A percentile compares a stretch with the other conserved stretches of the same genome.
phyloP scores from a whole-genome alignment of 2,888 invertebrate genomes.

The Eucera pruinosa region DNA sequence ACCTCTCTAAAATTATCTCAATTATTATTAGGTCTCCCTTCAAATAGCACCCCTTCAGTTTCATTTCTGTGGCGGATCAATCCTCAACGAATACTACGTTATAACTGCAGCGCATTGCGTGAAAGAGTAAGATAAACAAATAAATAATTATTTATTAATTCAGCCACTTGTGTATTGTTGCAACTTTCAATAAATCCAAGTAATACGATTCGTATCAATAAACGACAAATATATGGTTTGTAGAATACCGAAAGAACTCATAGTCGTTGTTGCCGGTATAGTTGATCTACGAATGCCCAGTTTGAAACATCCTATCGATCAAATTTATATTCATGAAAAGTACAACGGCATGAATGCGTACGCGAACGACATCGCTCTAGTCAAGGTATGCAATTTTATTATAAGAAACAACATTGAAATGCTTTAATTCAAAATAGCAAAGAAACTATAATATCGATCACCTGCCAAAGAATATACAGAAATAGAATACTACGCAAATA shows the following conservation, averaged over 20 bases:
- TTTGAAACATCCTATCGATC: constrained; percentile 33
- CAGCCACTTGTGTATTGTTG: background rate
- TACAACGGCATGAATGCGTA: constrained; percentile 60
- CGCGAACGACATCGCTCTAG: constrained; percentile 74
- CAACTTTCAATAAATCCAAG: too few species aligned
- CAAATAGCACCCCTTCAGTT: constrained; percentile 31
- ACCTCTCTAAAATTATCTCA: background rate
- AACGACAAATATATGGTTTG: constrained; percentile 13
- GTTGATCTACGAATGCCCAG: constrained; percentile 48
- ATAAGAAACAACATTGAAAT: too few species aligned
- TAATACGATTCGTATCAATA: background rate
- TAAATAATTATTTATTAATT: background rate
- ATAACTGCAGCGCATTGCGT: constrained; percentile 75
- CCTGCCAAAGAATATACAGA: too few species aligned
- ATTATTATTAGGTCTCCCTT: constrained; percentile 68
- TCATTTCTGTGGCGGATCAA: constrained; percentile 74
- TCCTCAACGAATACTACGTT: constrained; percentile 66
- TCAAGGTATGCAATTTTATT: constrained; percentile 63
- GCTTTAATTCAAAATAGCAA: too few species aligned
- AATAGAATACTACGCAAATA: too few species aligned
- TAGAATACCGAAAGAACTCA: constrained; percentile 29
- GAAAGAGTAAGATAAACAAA: constrained; percentile 10
- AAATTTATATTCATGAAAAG: constrained; percentile 63
- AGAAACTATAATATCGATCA: too few species aligned
- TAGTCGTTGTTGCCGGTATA: constrained; percentile 57